These are phyloP conservation scores for Centropyge bicolor DNA, from an alignment of 2,797 vertebrate genomes.

Conservation along the genomic window DNA sequence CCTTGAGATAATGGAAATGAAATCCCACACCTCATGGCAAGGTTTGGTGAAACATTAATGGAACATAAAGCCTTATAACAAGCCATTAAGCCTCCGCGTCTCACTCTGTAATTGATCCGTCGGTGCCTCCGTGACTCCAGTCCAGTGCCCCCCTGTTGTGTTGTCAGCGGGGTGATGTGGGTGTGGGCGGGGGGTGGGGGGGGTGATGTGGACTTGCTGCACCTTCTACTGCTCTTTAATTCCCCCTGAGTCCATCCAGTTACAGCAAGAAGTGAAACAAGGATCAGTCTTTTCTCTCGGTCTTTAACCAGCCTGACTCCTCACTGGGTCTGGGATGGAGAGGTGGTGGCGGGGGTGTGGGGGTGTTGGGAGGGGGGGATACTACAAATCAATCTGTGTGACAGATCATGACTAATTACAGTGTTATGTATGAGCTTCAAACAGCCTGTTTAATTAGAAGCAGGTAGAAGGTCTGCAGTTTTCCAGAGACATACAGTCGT, in stretches of 20 bases:
- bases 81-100: constrained; percentile 17
- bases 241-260: background rate
- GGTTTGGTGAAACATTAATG: constrained; percentile 33
- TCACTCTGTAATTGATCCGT: constrained; percentile 28
- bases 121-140: constrained; percentile 17
- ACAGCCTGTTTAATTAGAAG: background rate
- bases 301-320: constrained; percentile 8
- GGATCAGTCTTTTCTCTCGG: constrained; percentile 4
- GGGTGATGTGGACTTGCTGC: background rate
- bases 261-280: constrained; percentile 7
- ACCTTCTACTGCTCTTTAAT: constrained; percentile 7
- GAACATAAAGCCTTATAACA: constrained; percentile 19
- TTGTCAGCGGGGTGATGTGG: background rate
- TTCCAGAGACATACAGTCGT: background rate
- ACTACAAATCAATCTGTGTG: background rate
- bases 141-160: constrained; percentile 28
- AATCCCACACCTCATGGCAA: background rate
- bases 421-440: background rate
- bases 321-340: background rate
- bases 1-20: background rate
- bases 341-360: too few relatives aligned
- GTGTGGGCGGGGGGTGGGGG: background rate
- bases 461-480: background rate
- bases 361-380: background rate
- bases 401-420: constrained; percentile 9